Evolutionary conservation across 2,797 vertebrate genomes (phyloP).

Genomic region (Schizopygopsis pylzovi): DNA sequence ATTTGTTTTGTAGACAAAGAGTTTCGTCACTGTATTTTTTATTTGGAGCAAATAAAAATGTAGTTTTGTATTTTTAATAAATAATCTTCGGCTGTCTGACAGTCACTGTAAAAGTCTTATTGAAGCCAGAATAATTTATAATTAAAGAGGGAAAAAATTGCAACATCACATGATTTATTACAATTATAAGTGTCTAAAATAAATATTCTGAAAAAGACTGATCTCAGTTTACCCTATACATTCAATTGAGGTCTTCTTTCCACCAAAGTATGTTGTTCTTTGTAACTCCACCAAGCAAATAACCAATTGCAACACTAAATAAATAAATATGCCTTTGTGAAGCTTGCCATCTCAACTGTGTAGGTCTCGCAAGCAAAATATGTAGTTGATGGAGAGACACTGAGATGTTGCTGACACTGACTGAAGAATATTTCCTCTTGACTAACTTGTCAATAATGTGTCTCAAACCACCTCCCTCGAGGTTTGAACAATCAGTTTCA

Average conservation of each 20-base stretch:
- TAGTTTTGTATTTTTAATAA: background rate
- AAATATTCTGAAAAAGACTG: background rate
- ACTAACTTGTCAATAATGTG: slow-evolving; percentile 23
- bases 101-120: background rate
- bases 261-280: background rate
- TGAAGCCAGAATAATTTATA: background rate
- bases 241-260: background rate
- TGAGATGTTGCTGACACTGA: slow-evolving; percentile 10
- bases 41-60: background rate
- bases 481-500: slow-evolving; percentile 29
- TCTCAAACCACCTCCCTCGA: slow-evolving; percentile 12
- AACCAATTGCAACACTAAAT: background rate
- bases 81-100: background rate
- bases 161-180: background rate
- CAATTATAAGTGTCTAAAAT: background rate
- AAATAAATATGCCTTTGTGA: background rate
- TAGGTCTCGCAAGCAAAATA: background rate
- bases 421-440: background rate
- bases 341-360: background rate
- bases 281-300: background rate
- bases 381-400: background rate
- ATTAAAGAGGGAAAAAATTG: background rate
- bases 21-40: background rate
- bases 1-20: background rate
- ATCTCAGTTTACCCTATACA: background rate